Percentiles rank a stretch among this genome's conserved stretches.
phyloP scores from a whole-genome alignment of 2,797 vertebrate species.

The Martes flavigula region DNA sequence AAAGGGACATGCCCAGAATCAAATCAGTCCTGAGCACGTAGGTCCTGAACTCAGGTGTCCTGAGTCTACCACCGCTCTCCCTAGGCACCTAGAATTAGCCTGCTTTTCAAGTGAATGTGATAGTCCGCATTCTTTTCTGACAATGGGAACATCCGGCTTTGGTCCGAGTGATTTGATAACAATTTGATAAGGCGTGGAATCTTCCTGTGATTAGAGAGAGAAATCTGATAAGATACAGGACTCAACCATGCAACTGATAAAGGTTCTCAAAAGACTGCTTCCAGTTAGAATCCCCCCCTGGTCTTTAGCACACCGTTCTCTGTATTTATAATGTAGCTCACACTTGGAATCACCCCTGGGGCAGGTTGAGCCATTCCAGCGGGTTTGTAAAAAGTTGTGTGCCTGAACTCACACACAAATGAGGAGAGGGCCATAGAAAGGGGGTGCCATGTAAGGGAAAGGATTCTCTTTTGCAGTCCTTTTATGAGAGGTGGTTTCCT shows the following conservation, averaged over 20 bases:
- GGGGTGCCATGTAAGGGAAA: background rate
- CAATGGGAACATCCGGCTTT: background rate
- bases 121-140: conserved; percentile 36
- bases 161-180: conserved; percentile 66
- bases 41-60: background rate
- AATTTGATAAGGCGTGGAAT: conserved; percentile 55
- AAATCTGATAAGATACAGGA: conserved; percentile 56
- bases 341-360: background rate
- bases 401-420: conserved; percentile 48
- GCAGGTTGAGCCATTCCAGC: background rate
- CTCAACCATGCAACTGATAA: conserved; percentile 54
- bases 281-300: background rate
- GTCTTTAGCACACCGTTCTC: background rate
- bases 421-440: background rate
- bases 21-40: background rate
- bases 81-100: background rate
- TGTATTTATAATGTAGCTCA: conserved; percentile 59
- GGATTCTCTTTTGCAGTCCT: background rate
- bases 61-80: background rate
- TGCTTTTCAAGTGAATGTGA: conserved; percentile 6
- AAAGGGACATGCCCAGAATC: background rate
- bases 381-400: conserved; percentile 53
- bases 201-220: background rate
- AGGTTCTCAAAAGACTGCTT: conserved; percentile 61
- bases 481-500: background rate